These are phyloP conservation scores for Poliocrania exsul DNA, from an alignment of 2,797 vertebrate species.

Conservation along the genomic window DNA sequence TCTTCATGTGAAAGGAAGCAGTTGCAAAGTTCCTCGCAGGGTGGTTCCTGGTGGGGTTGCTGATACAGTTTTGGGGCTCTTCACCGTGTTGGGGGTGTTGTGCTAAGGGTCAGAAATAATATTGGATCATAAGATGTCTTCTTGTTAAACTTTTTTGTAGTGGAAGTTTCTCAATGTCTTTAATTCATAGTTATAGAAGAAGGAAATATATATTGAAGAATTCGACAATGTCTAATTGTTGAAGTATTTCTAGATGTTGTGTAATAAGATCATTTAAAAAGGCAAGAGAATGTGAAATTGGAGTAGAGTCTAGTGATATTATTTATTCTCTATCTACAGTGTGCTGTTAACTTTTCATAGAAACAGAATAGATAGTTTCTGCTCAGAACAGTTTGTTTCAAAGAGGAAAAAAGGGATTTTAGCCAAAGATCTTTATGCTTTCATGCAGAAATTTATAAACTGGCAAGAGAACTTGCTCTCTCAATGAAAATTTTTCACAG, in stretches of 20 bases:
- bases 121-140: neutral
- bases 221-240: neutral
- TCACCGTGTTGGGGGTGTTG: rapidly evolving
- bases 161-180: neutral
- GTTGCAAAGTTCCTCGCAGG: neutral
- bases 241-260: neutral
- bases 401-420: slow-evolving; percentile 30
- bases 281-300: neutral
- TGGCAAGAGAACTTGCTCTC: slow-evolving; percentile 20
- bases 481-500: slow-evolving; percentile 10
- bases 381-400: slow-evolving; percentile 60
- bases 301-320: neutral
- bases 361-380: slow-evolving; percentile 38
- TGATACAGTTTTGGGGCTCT: neutral
- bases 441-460: slow-evolving; percentile 30
- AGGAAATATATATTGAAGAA: neutral
- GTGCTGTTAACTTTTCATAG: slow-evolving; percentile 18
- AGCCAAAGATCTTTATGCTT: slow-evolving; percentile 49
- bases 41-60: neutral
- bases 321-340: slow-evolving; percentile 11
- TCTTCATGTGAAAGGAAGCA: neutral
- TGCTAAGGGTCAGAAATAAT: neutral
- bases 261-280: neutral
- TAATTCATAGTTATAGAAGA: neutral
- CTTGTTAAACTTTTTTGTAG: neutral